These are phyloP conservation scores for Cassiopea xamachana DNA, from an alignment of 30 jellyfish, hydroid and myxozoan species.

Conservation along the genomic window DNA sequence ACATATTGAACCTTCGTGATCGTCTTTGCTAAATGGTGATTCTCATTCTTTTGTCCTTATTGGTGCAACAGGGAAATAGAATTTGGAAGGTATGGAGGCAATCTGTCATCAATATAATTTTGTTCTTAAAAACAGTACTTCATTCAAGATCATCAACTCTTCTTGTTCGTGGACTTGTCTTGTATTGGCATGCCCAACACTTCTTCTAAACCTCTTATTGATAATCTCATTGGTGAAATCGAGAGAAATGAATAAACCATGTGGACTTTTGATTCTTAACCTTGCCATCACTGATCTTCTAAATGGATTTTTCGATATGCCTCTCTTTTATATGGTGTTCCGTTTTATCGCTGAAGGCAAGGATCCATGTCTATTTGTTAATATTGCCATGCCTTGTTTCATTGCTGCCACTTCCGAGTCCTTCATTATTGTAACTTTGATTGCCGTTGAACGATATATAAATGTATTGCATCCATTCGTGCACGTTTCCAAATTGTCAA, in stretches of 20 bases:
- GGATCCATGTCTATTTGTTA: constrained; percentile 33
- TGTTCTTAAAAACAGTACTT: not conserved
- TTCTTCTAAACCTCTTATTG: not conserved
- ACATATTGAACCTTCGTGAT: no score
- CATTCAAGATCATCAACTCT: not conserved
- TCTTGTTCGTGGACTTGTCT: constrained; percentile 7
- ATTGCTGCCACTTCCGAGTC: constrained; percentile 9
- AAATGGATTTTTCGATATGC: constrained; percentile 17
- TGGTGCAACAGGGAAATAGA: not conserved
- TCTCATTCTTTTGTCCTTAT: no score
- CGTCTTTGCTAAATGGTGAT: no score
- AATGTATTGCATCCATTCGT: constrained; percentile 7
- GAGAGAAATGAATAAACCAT: constrained; percentile 46
- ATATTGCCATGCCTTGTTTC: constrained; percentile 3
- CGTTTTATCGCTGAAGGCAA: not conserved
- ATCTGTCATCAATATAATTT: not conserved
- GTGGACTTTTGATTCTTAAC: constrained; percentile 18
- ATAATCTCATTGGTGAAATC: constrained; percentile 1
- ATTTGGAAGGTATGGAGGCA: not conserved
- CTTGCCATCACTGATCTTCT: constrained; percentile 49
- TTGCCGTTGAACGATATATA: constrained; percentile 49
- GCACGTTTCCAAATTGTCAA: not conserved
- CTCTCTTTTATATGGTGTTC: not conserved
- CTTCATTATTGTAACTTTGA: constrained; percentile 17
- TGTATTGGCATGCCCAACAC: constrained; percentile 19